These are phyloP conservation scores for Acropternis orthonyx DNA, from an alignment of 2,797 vertebrate species.

Conservation along the genomic window DNA sequence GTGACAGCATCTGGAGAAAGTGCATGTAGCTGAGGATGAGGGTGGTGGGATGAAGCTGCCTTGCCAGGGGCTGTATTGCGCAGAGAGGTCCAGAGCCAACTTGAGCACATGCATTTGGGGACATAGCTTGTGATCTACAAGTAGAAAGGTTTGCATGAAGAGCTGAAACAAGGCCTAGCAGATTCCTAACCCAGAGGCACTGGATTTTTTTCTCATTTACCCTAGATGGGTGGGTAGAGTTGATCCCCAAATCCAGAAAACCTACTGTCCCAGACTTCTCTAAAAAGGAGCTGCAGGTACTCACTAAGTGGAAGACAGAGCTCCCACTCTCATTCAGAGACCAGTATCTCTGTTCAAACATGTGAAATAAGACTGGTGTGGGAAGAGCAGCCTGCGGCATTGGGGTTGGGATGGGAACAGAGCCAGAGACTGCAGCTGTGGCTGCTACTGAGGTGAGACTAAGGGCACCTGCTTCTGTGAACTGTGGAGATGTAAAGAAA, in stretches of 20 bases:
- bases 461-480: not conserved
- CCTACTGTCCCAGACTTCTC: not conserved
- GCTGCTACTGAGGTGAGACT: not conserved
- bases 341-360: not conserved
- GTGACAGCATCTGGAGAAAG: not conserved
- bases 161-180: not conserved
- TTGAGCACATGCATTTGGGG: rapidly evolving
- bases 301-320: not conserved
- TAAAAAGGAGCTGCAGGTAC: not conserved
- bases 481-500: not conserved
- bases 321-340: not conserved
- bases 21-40: rapidly evolving
- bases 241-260: not conserved
- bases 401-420: not conserved
- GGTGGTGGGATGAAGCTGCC: not conserved
- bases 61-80: not conserved
- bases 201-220: not conserved
- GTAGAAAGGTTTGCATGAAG: not conserved
- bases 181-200: not conserved
- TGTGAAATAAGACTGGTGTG: not conserved
- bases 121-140: not conserved
- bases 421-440: not conserved
- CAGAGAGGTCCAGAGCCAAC: not conserved
- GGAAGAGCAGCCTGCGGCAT: not conserved
- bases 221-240: rapidly evolving